Base-by-base conservation (phyloP, 2,113 vertebrate species). In the Barbus barbus region DNA sequence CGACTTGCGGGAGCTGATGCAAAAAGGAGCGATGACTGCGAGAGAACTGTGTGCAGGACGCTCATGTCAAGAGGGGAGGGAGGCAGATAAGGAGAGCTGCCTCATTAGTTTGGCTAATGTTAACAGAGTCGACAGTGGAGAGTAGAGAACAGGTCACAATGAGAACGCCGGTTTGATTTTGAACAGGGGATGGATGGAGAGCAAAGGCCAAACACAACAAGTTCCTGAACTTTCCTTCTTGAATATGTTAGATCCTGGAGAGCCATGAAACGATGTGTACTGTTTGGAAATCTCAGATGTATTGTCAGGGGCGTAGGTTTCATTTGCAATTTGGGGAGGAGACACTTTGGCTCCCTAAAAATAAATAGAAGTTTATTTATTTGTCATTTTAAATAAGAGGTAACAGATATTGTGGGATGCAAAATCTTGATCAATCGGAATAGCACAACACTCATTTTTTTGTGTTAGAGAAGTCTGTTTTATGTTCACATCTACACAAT, bases 71-170 rank as follows among this genome's bases (percentile, higher is more conserved):
- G 72, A 83, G 67, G 24, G 63, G 38, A 81, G 74, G 85, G 83
- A 77, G 83, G 38, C 53, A 71, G 85, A 89, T 88, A 86, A 87
- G 65, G 44, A 84, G 72, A 38, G 31, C 48, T 44, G 14, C 60
- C 87, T 88, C 85, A 84, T 89, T 89, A 87, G 85, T 88, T 88
- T 84, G 81, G 82, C 84, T 82, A 81, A 89, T 73, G 84, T 79
- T 88, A 88, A 86, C 84, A 89, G 82, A 75, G 63, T 63, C 73
- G 81, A 83, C 77, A 67, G 72, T 77, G 77, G 56, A 65, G 82
- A 86, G 78, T 78, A 75, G 77, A 78, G 51, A 56, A 81, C 53
- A 81, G 84, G 73, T 85, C 86, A 85, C 41, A 36, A 11, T 1
- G n/a, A 72, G 82, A 72, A 56, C 60, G 26, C n/a, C 3, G 20